Evolutionary conservation across 2,113 vertebrate species (phyloP).

Genomic region (Oncorhynchus tshawytscha): DNA sequence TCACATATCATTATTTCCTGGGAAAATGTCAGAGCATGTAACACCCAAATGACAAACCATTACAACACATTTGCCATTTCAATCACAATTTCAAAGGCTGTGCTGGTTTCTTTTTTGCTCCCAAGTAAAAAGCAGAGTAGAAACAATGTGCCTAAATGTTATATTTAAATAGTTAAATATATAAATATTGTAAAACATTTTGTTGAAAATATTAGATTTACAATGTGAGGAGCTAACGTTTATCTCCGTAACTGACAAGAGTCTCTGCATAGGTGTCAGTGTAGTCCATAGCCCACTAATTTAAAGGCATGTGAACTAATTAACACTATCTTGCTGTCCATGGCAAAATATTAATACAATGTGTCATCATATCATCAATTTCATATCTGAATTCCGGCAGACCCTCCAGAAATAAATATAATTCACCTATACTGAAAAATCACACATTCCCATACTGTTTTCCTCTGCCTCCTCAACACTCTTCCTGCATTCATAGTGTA

Average conservation of each 20-base stretch:
- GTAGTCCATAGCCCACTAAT: slow-evolving; percentile 47
- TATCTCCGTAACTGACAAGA: slow-evolving; percentile 41
- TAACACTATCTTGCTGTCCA: slow-evolving; percentile 9
- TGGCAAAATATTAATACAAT: not conserved
- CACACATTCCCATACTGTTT: not conserved
- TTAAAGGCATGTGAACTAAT: slow-evolving; percentile 41
- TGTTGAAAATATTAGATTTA: not conserved
- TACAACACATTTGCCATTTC: not conserved
- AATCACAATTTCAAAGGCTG: not conserved
- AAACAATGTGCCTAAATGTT: not conserved
- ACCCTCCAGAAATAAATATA: no score
- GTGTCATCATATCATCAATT: no score
- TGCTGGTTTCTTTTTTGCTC: not conserved
- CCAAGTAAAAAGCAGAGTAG: not conserved
- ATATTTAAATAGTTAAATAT: not conserved
- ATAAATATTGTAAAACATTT: not conserved
- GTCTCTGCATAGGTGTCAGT: slow-evolving; percentile 49
- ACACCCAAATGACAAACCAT: not conserved
- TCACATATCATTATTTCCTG: no score
- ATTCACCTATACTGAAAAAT: not conserved
- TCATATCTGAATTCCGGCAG: no score
- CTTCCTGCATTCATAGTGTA: not conserved
- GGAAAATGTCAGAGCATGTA: not conserved
- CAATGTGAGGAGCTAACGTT: not conserved
- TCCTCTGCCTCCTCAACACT: not conserved